Evolutionary conservation across 30 jellyfish, hydroid and myxozoan genomes (phyloP), one percentile per base, ranked within the genome.

Genomic region (Turritopsis rubra): DNA sequence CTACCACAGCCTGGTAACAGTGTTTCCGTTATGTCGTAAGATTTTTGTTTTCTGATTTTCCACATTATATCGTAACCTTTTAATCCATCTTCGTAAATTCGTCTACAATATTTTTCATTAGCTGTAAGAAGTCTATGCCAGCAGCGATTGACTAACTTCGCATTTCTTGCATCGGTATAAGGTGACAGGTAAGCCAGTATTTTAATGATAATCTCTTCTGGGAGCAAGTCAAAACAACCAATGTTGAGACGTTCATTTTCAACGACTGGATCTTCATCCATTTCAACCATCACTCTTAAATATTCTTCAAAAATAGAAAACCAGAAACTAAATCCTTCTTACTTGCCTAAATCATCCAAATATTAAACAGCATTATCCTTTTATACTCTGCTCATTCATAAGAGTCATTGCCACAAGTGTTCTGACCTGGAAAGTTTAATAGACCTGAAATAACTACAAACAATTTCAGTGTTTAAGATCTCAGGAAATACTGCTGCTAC

Each of bases 151-250:
- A 92, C 98, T n/a, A 79, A 88, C 68, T 82, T 83, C 25, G 96
- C 91, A 16, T 73, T 26, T 18, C 78, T 73, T 28, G 29, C 79
- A 72, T 92, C 96, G 4, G 91, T 75, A 73, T 92, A 92, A 16
- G 96, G 98, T 0, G 98, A 88, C 23, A 92, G 91, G 28, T 83
- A 88, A 8, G 96, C 75, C 9, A 92, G 68, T 22, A 92, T 85
- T 72, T 88, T 92, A 22, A 92, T 74, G 23, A 85, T 41, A 21
- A 92, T 52, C 76, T 92, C 98, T 26, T 88, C 96, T 13, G 98
- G 98, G 21, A 92, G 86, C 24, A 52, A 81, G 68, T 79, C 85
- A 81, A 91, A 82, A 70, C 16, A 82, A 1, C 53, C n/a, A 3
- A 26, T 27, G 28, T 60, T 66, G 4, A 60, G 25, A 0, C 71